Percentiles rank a stretch among this genome's conserved stretches.
phyloP scores from a whole-genome alignment of 1,140 invertebrate genomes.

The Cydia fagiglandana region DNA sequence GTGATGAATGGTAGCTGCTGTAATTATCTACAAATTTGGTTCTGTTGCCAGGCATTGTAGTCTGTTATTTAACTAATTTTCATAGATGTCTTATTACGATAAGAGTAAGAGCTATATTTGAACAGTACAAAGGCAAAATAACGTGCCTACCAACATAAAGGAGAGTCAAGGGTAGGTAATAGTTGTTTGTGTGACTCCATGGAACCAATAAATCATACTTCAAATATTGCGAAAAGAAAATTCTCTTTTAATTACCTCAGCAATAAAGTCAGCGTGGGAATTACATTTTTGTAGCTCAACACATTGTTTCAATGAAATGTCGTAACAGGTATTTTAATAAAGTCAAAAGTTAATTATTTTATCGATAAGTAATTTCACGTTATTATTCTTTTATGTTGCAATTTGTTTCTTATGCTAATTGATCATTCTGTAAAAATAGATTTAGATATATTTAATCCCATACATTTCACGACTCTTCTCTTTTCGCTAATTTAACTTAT shows the following conservation, averaged over 20 bases:
- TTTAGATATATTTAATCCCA: too few relatives aligned
- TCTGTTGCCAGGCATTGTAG: background rate
- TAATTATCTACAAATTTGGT: conserved; percentile 28
- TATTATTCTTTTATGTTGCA: too few relatives aligned
- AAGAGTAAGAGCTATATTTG: background rate
- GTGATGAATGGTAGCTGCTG: conserved; percentile 25
- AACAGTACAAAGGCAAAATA: background rate
- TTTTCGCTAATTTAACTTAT: too few relatives aligned
- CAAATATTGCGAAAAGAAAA: background rate
- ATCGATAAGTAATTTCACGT: too few relatives aligned
- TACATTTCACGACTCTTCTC: too few relatives aligned
- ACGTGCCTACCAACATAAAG: background rate
- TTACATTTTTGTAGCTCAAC: too few relatives aligned
- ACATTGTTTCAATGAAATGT: too few relatives aligned
- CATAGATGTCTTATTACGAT: background rate
- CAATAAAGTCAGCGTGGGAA: background rate
- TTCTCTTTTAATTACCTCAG: background rate
- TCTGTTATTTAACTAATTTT: background rate
- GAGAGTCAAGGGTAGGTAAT: conserved; percentile 11
- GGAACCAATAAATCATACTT: background rate
- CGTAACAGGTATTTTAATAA: too few relatives aligned
- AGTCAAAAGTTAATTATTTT: too few relatives aligned
- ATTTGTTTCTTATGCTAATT: too few relatives aligned
- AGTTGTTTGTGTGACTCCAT: background rate
- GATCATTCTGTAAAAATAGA: too few relatives aligned